phyloP scores from a whole-genome alignment of 2,113 vertebrate species.

The Ammodytes marinus region DNA sequence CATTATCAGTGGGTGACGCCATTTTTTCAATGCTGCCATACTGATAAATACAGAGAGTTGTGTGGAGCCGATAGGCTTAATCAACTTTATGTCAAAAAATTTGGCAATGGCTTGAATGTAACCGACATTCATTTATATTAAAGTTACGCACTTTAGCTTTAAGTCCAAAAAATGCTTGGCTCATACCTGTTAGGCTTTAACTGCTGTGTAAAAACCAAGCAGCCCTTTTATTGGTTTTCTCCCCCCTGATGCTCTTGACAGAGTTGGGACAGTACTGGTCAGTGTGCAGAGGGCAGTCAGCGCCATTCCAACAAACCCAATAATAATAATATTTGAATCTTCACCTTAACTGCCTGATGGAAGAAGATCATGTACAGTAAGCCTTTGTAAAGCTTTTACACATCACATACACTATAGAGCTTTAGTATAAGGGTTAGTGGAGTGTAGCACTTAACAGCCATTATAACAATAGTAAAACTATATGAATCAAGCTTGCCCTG shows the following conservation, averaged over 20 bases:
- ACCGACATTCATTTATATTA: too few relatives aligned
- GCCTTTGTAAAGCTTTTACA: not conserved
- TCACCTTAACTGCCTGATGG: constrained; percentile 1
- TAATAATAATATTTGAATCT: constrained; percentile 43
- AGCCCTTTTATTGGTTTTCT: constrained; percentile 49
- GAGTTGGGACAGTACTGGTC: constrained; percentile 14
- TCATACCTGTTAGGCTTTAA: constrained; percentile 57
- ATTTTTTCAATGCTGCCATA: too few relatives aligned
- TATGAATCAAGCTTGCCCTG: not conserved
- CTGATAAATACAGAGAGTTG: too few relatives aligned
- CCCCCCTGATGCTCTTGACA: constrained; percentile 36
- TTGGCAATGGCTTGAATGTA: too few relatives aligned
- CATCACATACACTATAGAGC: constrained; percentile 17
- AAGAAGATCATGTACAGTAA: not conserved
- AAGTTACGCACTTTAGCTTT: too few relatives aligned
- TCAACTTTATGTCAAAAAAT: too few relatives aligned
- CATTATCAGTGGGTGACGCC: too few relatives aligned
- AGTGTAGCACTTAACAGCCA: constrained; percentile 1
- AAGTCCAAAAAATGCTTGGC: constrained; percentile 25
- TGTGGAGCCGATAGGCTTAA: too few relatives aligned
- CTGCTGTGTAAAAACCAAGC: constrained; percentile 63
- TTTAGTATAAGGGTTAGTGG: not conserved
- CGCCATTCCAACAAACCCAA: constrained; percentile 10
- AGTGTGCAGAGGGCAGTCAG: constrained; percentile 9
- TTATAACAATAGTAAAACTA: constrained; percentile 34